phyloP scores from a whole-genome alignment of 2,888 invertebrate species.

The Metopia argyrocephala region DNA sequence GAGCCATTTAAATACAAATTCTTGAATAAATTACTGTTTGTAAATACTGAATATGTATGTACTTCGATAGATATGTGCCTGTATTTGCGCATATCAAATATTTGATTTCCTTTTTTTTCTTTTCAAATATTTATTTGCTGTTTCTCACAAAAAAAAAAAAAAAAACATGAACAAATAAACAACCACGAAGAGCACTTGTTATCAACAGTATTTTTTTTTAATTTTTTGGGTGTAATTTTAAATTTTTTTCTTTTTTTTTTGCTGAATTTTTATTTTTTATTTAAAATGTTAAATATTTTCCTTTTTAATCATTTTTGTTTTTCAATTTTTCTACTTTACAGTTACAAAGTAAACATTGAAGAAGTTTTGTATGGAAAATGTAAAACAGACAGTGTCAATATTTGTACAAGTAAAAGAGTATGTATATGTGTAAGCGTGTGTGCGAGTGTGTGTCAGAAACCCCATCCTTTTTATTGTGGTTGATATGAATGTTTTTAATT shows the following conservation, averaged over 20 bases:
- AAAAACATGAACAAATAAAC: constrained; percentile 3
- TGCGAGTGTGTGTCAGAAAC: not conserved
- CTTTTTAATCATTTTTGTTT: not conserved
- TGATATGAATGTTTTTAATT: not conserved
- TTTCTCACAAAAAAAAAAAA: constrained; percentile 5
- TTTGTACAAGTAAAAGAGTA: not conserved
- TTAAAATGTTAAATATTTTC: not conserved
- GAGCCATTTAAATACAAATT: no score
- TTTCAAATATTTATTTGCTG: not conserved
- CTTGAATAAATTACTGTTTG: not conserved
- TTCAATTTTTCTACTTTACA: not conserved
- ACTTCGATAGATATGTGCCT: not conserved
- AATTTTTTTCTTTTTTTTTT: not conserved
- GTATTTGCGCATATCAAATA: not conserved
- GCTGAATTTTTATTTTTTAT: not conserved
- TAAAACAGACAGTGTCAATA: constrained; percentile 11
- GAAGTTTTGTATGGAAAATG: constrained; percentile 16
- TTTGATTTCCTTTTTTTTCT: no score
- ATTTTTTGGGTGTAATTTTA: not conserved
- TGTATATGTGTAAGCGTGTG: not conserved
- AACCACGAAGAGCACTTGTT: constrained; percentile 17
- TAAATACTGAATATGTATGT: not conserved
- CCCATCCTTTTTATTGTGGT: not conserved
- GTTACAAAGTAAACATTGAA: no score
- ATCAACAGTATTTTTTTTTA: constrained; percentile 10